A percentile compares a stretch with the other conserved stretches of the same genome.
These are phyloP conservation scores for Globodera rostochiensis DNA, from an alignment of 1,140 invertebrate genomes.

Conservation along the genomic window DNA sequence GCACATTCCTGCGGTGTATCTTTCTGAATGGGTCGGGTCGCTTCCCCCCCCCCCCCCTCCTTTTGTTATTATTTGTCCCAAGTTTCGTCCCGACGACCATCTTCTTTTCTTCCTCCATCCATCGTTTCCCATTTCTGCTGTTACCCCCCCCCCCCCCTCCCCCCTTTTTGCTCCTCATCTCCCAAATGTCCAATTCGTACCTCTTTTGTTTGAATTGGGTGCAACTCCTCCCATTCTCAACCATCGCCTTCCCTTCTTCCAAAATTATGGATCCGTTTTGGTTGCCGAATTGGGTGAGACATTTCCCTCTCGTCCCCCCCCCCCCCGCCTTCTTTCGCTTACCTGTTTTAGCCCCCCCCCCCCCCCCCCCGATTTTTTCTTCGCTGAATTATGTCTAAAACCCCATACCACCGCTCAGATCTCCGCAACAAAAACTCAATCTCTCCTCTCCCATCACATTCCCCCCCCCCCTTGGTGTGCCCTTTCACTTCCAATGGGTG, in stretches of 20 bases:
- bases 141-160: too few relatives aligned
- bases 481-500: neutral
- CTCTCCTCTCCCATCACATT: neutral
- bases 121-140: neutral
- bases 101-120: neutral
- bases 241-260: neutral
- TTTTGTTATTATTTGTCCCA: neutral
- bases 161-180: neutral
- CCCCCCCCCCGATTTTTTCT: neutral
- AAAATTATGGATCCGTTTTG: neutral
- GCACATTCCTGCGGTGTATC: neutral
- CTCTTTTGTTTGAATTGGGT: constrained; percentile 6
- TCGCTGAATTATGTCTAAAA: neutral
- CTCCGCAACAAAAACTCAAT: neutral
- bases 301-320: neutral
- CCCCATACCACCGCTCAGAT: neutral
- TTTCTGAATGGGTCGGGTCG: neutral
- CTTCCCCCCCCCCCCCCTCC: neutral
- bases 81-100: neutral
- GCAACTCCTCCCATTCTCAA: neutral
- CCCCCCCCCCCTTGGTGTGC: neutral
- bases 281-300: constrained; percentile 2
- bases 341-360: neutral
- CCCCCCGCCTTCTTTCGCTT: neutral
- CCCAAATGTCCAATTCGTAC: constrained; percentile 1